These are phyloP conservation scores for Apistogramma diplotaenia DNA, from an alignment of 2,113 vertebrate species.

Conservation along the genomic window DNA sequence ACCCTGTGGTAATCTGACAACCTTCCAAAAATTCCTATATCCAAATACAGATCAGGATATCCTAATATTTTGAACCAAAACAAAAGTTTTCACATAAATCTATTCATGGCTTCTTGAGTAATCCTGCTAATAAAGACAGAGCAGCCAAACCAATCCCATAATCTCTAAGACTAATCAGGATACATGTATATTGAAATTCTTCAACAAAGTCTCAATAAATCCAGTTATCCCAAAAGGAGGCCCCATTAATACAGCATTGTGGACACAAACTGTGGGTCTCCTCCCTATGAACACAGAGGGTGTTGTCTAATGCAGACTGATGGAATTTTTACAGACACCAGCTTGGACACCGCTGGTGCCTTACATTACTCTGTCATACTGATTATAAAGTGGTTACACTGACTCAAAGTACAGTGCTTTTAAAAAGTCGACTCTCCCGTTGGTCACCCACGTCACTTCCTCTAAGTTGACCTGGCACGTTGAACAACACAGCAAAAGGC, in stretches of 20 bases:
- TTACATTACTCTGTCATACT: not conserved
- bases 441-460: not conserved
- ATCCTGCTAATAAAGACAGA: not conserved
- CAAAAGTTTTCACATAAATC: not conserved
- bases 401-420: not conserved
- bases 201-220: not conserved
- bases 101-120: not conserved
- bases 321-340: not conserved
- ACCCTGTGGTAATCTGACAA: not conserved
- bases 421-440: not conserved
- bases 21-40: not conserved
- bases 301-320: not conserved
- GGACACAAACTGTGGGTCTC: not conserved
- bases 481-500: not conserved
- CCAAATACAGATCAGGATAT: not conserved
- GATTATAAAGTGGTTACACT: not conserved
- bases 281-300: not conserved
- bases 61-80: not conserved
- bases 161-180: not conserved
- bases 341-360: not conserved
- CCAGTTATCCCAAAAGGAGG: not conserved
- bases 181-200: not conserved
- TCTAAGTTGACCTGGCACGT: not conserved
- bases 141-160: not conserved
- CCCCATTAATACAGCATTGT: not conserved